Conservation (phyloP, 2,888 invertebrate species). For the Stenodera caucasica region DNA sequence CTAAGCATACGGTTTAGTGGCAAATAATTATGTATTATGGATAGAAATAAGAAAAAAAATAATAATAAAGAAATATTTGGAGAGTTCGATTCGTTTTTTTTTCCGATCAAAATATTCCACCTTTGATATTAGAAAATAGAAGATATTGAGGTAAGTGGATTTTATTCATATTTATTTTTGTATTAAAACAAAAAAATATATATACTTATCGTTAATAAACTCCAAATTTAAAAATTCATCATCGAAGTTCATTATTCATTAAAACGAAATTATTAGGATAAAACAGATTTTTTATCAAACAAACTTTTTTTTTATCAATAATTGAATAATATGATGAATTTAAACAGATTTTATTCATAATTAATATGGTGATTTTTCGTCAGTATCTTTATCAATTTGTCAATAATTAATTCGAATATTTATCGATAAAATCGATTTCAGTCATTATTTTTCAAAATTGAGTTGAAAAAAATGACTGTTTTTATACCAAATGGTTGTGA, state of each 20-base stretch:
- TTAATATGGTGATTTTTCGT: background rate
- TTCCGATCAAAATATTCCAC: background rate
- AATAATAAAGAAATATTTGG: constrained; percentile 44
- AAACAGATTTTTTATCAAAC: background rate
- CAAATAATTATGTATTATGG: constrained; percentile 52
- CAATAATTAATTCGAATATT: too few species aligned
- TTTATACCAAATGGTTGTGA: too few species aligned
- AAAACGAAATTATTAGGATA: background rate
- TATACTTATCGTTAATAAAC: too few species aligned
- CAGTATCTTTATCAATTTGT: too few species aligned
- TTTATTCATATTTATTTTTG: background rate
- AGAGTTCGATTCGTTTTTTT: constrained; percentile 15
- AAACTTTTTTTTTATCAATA: background rate
- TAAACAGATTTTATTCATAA: background rate
- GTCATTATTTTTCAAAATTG: too few species aligned
- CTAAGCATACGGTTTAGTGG: constrained; percentile 52
- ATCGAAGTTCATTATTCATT: background rate
- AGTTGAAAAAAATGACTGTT: too few species aligned
- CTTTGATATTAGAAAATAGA: background rate
- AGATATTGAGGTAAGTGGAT: background rate
- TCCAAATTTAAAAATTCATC: background rate
- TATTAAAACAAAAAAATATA: too few species aligned
- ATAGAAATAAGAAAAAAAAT: constrained; percentile 43
- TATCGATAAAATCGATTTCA: too few species aligned
- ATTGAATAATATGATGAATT: background rate